Percentiles rank a stretch among this genome's conserved stretches.
Conservation (phyloP, 2,797 vertebrate genomes). For the Allobates femoralis region DNA sequence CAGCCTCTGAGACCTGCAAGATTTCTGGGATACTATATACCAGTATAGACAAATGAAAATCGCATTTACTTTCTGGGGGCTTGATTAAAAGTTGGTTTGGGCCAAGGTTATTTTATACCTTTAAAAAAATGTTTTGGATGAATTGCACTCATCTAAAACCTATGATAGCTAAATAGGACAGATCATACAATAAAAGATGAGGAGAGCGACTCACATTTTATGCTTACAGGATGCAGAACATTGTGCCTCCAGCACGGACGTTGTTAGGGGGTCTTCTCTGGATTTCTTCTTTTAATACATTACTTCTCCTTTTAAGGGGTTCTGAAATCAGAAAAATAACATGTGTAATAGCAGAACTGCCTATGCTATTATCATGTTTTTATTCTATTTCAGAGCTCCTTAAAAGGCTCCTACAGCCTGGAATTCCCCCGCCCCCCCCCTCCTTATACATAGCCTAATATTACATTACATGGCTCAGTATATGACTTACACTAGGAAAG, state of each 20-base stretch:
- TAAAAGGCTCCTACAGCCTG: slow-evolving; percentile 11
- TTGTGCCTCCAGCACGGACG: slow-evolving; percentile 13
- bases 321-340: slow-evolving; percentile 61
- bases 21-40: too few relatives aligned
- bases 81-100: background rate
- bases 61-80: background rate
- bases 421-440: too few relatives aligned
- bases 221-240: slow-evolving; percentile 19
- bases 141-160: background rate
- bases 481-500: too few relatives aligned
- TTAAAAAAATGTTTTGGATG: background rate
- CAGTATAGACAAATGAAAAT: too few relatives aligned
- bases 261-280: slow-evolving; percentile 10
- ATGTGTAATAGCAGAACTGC: slow-evolving; percentile 62
- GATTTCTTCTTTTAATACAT: slow-evolving; percentile 44
- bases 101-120: background rate
- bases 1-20: too few relatives aligned
- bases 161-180: background rate
- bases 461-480: too few relatives aligned
- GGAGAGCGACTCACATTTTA: slow-evolving; percentile 40
- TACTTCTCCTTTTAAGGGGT: slow-evolving; percentile 56
- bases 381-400: slow-evolving; percentile 57
- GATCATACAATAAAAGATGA: background rate
- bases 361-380: slow-evolving; percentile 63
- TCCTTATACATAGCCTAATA: too few relatives aligned